Percentiles rank a stretch among this genome's conserved stretches.
phyloP scores from a whole-genome alignment of 2,797 vertebrate genomes.

The Parambassis ranga region DNA sequence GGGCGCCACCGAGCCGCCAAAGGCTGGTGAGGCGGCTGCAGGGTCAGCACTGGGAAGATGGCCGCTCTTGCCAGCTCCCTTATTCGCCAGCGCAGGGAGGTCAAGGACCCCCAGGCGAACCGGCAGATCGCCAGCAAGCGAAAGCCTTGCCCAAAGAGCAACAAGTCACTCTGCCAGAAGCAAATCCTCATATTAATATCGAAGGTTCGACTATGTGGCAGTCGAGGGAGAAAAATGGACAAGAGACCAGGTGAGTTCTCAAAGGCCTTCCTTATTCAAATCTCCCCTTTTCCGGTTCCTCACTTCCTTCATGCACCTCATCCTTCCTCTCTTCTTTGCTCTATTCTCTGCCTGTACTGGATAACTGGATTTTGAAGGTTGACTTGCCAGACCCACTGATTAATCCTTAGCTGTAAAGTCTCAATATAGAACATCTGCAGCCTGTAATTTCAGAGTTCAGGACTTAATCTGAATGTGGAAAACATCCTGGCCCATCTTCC shows the following conservation, averaged over 20 bases:
- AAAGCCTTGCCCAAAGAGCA: conserved; percentile 89
- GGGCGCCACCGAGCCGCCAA: conserved; percentile 65
- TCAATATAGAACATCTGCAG: conserved; percentile 57
- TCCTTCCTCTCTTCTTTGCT: conserved; percentile 9
- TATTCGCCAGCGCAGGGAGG: conserved; percentile 90
- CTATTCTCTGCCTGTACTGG: conserved; percentile 19
- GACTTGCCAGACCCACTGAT: conserved; percentile 60
- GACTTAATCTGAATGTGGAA: conserved; percentile 67
- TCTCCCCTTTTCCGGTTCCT: not conserved
- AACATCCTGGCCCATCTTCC: conserved; percentile 51
- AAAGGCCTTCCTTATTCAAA: not conserved
- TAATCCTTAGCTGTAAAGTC: conserved; percentile 64
- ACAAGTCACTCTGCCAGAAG: conserved; percentile 93
- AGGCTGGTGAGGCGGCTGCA: conserved; percentile 64
- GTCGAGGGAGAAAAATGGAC: conserved; percentile 82
- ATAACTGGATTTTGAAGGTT: conserved; percentile 53
- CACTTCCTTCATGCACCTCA: not conserved
- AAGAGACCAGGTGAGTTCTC: conserved; percentile 87
- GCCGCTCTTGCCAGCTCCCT: conserved; percentile 91
- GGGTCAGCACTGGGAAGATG: conserved; percentile 79
- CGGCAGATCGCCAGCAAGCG: conserved; percentile 86
- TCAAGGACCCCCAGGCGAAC: conserved; percentile 87
- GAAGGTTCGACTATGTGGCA: conserved; percentile 90
- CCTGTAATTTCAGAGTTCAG: conserved; percentile 59
- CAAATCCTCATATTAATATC: conserved; percentile 91